A percentile compares a stretch with the other conserved stretches of the same genome.
These are phyloP conservation scores for Porites lutea DNA, from an alignment of 64 coral and sea anemone genomes.

Conservation along the genomic window DNA sequence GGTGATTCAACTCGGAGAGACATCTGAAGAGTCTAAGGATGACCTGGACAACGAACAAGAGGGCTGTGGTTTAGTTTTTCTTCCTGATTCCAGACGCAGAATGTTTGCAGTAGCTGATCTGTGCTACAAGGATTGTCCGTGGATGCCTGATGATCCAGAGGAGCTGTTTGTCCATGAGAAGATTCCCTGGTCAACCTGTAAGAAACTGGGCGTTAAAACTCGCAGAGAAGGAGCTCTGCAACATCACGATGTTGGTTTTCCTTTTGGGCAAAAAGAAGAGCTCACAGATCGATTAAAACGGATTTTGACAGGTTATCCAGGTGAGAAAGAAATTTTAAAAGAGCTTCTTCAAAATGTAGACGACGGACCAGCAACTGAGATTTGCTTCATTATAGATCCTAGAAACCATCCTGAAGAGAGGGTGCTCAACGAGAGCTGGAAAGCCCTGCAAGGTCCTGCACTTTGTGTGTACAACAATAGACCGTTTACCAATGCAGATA, in stretches of 20 bases:
- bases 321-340: constrained; percentile 81
- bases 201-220: constrained; percentile 65
- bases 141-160: constrained; percentile 72
- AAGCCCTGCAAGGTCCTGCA: constrained; percentile 84
- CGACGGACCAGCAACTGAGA: constrained; percentile 86
- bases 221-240: constrained; percentile 59
- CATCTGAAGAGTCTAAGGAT: not conserved
- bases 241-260: constrained; percentile 26
- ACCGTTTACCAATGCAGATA: constrained; percentile 79
- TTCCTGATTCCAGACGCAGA: constrained; percentile 56
- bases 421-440: constrained; percentile 81
- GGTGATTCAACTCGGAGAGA: constrained; percentile 13
- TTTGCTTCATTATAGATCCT: constrained; percentile 80
- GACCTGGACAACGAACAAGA: not conserved
- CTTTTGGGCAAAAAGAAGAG: constrained; percentile 91
- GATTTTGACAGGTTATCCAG: constrained; percentile 78
- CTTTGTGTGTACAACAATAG: constrained; percentile 90
- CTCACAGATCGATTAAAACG: constrained; percentile 83
- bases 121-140: constrained; percentile 65
- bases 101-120: constrained; percentile 38
- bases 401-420: constrained; percentile 59
- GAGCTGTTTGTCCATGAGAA: constrained; percentile 34
- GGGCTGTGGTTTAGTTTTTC: not conserved
- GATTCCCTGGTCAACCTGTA: constrained; percentile 19
- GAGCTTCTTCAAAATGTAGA: constrained; percentile 95